Conservation (phyloP, 2,888 invertebrate species). For the Chorisops tibialis region DNA sequence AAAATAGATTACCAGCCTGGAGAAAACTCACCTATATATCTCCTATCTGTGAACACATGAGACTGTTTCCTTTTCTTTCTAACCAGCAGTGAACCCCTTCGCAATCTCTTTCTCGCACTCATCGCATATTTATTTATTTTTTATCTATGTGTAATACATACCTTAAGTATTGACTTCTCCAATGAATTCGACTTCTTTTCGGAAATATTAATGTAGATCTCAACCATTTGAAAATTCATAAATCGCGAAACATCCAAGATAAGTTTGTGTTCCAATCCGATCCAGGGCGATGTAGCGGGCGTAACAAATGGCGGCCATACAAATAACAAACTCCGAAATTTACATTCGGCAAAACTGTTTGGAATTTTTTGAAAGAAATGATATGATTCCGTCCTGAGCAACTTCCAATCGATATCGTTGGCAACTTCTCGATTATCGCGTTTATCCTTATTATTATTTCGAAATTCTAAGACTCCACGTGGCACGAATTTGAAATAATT, state of each 20-base stretch:
- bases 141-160: too few relatives aligned
- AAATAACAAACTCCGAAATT: constrained; percentile 15
- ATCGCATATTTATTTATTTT: too few relatives aligned
- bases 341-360: constrained; percentile 17
- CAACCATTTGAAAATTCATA: constrained; percentile 23
- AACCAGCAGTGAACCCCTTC: too few relatives aligned
- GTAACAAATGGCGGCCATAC: constrained; percentile 31
- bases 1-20: too few relatives aligned
- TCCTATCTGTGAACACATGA: too few relatives aligned
- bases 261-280: constrained; percentile 29
- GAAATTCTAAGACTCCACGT: constrained; percentile 24
- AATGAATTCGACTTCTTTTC: background rate
- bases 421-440: background rate
- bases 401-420: background rate
- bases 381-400: background rate
- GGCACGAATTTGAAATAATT: constrained; percentile 23
- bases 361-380: constrained; percentile 30
- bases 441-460: constrained; percentile 6
- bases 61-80: too few relatives aligned
- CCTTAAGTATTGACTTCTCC: background rate
- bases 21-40: too few relatives aligned
- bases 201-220: background rate
- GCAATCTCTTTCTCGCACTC: too few relatives aligned
- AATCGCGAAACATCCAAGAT: constrained; percentile 24
- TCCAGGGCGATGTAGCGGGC: background rate